These are phyloP conservation scores for Indri indri DNA, from an alignment of 2,113 vertebrate genomes.

Conservation along the genomic window DNA sequence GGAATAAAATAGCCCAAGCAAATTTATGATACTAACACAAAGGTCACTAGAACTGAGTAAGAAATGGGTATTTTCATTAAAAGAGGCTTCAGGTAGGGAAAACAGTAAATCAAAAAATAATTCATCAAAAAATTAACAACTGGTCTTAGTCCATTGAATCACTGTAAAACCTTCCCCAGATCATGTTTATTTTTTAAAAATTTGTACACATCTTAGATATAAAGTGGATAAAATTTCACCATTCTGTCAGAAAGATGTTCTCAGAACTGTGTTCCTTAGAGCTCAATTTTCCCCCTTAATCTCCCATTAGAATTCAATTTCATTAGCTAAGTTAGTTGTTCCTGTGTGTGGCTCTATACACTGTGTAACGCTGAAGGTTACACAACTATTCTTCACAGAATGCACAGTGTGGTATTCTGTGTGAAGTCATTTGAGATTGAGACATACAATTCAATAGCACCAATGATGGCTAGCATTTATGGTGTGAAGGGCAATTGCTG, in stretches of 20 bases:
- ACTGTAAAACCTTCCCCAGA: slow-evolving; percentile 20
- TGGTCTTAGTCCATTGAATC: neutral
- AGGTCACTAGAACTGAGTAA: neutral
- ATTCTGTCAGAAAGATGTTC: neutral
- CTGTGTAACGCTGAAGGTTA: neutral
- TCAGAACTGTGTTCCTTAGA: neutral
- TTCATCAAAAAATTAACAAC: neutral
- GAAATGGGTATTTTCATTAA: neutral
- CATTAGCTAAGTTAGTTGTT: neutral
- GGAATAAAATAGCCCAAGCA: neutral
- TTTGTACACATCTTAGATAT: neutral
- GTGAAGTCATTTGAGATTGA: neutral
- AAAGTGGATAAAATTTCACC: neutral
- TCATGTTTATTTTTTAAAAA: neutral
- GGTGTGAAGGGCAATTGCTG: neutral
- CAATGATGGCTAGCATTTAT: fast-evolving
- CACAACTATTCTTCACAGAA: neutral
- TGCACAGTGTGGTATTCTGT: neutral
- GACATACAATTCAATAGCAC: neutral
- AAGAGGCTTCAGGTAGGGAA: neutral
- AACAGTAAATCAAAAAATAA: neutral
- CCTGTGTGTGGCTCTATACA: neutral
- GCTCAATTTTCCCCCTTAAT: neutral
- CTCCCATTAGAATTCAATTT: neutral
- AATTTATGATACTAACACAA: neutral